phyloP scores from a whole-genome alignment of 2,888 invertebrate species.

The Cyclophora punctaria region DNA sequence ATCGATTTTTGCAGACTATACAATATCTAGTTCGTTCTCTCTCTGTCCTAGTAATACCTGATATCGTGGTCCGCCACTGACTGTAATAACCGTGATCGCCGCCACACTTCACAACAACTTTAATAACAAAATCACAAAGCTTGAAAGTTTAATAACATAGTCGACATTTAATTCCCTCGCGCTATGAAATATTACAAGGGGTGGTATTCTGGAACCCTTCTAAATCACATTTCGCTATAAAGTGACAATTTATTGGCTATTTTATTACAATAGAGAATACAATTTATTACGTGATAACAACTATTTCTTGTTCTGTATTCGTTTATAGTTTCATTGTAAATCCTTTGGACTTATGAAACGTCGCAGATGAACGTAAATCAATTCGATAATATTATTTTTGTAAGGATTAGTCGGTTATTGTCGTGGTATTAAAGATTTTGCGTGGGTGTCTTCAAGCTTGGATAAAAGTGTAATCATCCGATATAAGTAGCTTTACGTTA shows the following conservation, averaged over 20 bases:
- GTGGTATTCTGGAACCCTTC: constrained; percentile 33
- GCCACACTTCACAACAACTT: too few relatives aligned
- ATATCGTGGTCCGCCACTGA: too few relatives aligned
- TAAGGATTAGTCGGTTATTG: constrained; percentile 3
- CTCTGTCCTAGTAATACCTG: too few relatives aligned
- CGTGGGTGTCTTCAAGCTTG: background rate
- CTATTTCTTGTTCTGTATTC: constrained; percentile 43
- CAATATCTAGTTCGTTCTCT: too few relatives aligned
- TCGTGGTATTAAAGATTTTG: background rate
- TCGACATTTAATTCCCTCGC: constrained; percentile 12
- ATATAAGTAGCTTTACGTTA: too few relatives aligned
- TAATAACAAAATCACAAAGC: background rate
- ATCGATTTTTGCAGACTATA: too few relatives aligned
- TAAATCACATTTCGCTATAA: constrained; percentile 30
- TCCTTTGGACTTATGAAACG: constrained; percentile 28
- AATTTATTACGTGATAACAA: constrained; percentile 70
- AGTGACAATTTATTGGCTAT: constrained; percentile 68
- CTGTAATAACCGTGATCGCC: too few relatives aligned
- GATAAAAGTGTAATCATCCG: too few relatives aligned
- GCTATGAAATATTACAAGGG: constrained; percentile 31
- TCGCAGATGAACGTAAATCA: constrained; percentile 20
- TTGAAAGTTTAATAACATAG: constrained; percentile 8
- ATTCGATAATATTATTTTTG: constrained; percentile 3
- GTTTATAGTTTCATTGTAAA: constrained; percentile 38
- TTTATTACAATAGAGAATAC: constrained; percentile 52